Evolutionary conservation across 2,113 vertebrate genomes (phyloP), one percentile per base, ranked within the genome.

Genomic region (Conger conger): DNA sequence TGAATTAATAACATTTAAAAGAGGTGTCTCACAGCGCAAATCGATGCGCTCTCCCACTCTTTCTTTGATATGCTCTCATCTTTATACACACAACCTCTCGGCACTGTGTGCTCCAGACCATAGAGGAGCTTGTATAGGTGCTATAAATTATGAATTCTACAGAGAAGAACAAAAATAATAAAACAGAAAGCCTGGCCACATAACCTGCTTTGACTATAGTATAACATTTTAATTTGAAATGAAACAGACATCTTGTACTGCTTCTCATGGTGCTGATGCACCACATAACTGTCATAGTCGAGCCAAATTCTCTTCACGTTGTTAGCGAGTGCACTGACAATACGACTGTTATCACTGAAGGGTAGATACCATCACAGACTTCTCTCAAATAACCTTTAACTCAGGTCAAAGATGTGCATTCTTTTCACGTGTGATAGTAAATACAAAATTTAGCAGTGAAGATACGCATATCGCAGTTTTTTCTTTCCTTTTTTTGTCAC

Each of bases 401-500:
- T 73, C 27, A 27, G 3, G 60, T 5, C 60, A 68, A 68, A 68
- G 3, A n/a, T 33, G 68, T 73, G 45, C 45, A n/a, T n/a, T n/a
- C n/a, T 13, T 33, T 33, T 30, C 68, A 15, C 15, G 23, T 73
- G n/a, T 13, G 11, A 8, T 73, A n/a, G 68, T 33, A 73, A n/a
- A 73, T 13, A 33, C n/a, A 73, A 33, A 23, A 73, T 11, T 73
- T 73, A 73, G 68, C 16, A 8, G 2, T 33, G 6, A n/a, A 30
- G n/a, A 33, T 73, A 8, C 60, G 27, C 60, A 68, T n/a, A n/a
- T 20, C 60, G 23, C 60, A 37, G 18, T 82, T 82, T 60, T 6
- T 27, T 63, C 27, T 63, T 50, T 50, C n/a, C n/a, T 50, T 15
- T 27, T 82, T 82, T 60, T 84, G 76, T 33, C 76, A 33, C 76